Evolutionary conservation across 2,888 invertebrate genomes (phyloP).

Genomic region (Arrhopalites spinosus): DNA sequence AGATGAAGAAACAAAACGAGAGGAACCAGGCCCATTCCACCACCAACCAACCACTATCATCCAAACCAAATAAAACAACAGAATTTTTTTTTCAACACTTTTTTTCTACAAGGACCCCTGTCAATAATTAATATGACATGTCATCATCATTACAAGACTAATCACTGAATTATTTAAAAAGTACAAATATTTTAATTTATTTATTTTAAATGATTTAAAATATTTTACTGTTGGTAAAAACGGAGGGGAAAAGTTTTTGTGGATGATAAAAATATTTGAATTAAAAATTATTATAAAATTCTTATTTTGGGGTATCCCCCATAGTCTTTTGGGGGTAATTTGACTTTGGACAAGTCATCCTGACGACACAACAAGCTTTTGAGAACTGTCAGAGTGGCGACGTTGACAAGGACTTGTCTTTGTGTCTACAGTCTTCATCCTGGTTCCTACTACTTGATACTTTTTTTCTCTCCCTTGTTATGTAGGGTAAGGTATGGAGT

Average conservation of each 20-base stretch:
- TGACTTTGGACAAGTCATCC: conserved; percentile 4
- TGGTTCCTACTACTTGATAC: conserved; percentile 30
- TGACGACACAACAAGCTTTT: conserved; percentile 24
- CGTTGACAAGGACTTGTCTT: conserved; percentile 41
- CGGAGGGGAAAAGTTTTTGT: too few relatives aligned
- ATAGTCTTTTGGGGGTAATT: too few relatives aligned
- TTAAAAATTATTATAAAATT: too few relatives aligned
- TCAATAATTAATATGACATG: not conserved
- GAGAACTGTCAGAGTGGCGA: conserved; percentile 28
- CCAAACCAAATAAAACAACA: not conserved
- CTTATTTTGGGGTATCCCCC: too few relatives aligned
- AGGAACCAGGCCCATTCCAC: not conserved
- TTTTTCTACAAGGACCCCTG: not conserved
- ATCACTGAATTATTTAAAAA: not conserved
- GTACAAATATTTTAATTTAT: too few relatives aligned
- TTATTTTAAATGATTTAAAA: too few relatives aligned
- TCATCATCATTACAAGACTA: not conserved
- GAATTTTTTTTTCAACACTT: not conserved
- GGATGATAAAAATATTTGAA: too few relatives aligned
- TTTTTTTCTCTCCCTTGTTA: conserved; percentile 16
- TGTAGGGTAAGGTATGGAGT: too few relatives aligned
- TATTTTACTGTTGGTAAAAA: too few relatives aligned
- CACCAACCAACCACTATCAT: not conserved
- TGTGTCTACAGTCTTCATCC: conserved; percentile 28
- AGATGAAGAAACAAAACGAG: not conserved